phyloP scores from a whole-genome alignment of 1,140 invertebrate species.

The Vanessa tameamea region DNA sequence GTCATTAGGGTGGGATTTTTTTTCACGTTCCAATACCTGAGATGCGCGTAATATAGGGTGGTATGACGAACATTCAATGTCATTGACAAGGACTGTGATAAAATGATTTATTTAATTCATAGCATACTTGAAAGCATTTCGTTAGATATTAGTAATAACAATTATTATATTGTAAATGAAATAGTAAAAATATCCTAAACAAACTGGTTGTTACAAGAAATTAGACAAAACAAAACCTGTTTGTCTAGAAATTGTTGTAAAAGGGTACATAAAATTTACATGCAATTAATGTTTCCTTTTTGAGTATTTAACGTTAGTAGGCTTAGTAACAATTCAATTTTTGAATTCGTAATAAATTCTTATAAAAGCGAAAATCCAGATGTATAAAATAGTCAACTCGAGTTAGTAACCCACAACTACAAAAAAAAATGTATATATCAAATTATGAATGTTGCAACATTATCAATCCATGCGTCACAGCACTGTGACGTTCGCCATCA shows the following conservation, averaged over 20 bases:
- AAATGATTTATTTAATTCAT: neutral
- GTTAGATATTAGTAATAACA: neutral
- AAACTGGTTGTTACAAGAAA: too few relatives aligned
- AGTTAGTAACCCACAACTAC: conserved; percentile 1
- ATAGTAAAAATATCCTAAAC: too few relatives aligned
- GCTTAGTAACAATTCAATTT: neutral
- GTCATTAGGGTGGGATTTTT: conserved; percentile 40
- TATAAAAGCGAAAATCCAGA: too few relatives aligned
- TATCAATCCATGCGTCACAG: neutral
- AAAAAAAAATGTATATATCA: neutral
- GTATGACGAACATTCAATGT: conserved; percentile 6
- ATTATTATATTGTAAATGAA: neutral
- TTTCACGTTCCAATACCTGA: conserved; percentile 24
- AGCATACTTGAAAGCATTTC: neutral
- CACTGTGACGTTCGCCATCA: conserved; percentile 17
- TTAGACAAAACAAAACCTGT: too few relatives aligned
- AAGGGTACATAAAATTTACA: neutral
- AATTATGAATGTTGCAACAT: conserved; percentile 14
- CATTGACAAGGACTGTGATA: conserved; percentile 4
- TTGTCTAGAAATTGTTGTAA: neutral
- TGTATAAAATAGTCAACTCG: neutral
- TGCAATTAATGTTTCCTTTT: neutral
- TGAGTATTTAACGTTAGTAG: neutral
- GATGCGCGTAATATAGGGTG: neutral
- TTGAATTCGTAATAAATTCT: neutral